phyloP scores from a whole-genome alignment of 2,888 invertebrate species.

The Agonopterix alstromeriana region DNA sequence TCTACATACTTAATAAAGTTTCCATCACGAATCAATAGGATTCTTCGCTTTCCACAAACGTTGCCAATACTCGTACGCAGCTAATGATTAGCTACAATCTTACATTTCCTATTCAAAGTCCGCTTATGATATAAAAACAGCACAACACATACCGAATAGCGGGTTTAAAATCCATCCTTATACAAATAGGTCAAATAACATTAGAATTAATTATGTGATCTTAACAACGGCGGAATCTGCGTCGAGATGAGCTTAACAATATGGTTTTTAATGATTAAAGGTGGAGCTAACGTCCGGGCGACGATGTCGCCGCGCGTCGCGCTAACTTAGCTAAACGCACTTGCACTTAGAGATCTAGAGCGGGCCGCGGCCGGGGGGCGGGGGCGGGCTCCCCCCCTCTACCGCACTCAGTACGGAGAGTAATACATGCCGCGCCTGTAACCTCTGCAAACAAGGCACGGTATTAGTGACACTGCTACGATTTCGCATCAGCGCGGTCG shows the following conservation, averaged over 20 bases:
- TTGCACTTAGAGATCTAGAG: constrained; percentile 11
- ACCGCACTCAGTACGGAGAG: constrained; percentile 81
- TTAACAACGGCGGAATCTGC: constrained; percentile 5
- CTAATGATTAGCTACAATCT: constrained; percentile 2
- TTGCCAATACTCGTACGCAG: not conserved
- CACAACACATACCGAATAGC: constrained; percentile 6
- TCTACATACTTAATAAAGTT: not conserved
- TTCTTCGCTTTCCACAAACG: not conserved
- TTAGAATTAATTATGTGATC: constrained; percentile 4
- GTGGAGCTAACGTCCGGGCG: constrained; percentile 5
- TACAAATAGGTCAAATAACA: constrained; percentile 5
- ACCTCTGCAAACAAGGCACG: constrained; percentile 78
- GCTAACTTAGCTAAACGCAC: constrained; percentile 15
- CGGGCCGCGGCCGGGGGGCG: constrained; percentile 3
- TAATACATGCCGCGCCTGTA: constrained; percentile 83
- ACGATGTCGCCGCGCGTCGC: not conserved
- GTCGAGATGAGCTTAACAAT: constrained; percentile 6
- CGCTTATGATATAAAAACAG: constrained; percentile 3
- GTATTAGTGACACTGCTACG: constrained; percentile 26
- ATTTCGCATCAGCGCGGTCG: no score
- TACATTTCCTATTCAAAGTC: constrained; percentile 13
- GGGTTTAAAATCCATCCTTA: constrained; percentile 3
- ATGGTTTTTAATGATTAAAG: not conserved
- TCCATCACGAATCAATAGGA: not conserved
- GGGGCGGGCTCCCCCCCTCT: constrained; percentile 18